Evolutionary conservation across 2,113 vertebrate species (phyloP), one percentile per base, ranked within the genome.

Genomic region (Campylorhamphus procurvoides): DNA sequence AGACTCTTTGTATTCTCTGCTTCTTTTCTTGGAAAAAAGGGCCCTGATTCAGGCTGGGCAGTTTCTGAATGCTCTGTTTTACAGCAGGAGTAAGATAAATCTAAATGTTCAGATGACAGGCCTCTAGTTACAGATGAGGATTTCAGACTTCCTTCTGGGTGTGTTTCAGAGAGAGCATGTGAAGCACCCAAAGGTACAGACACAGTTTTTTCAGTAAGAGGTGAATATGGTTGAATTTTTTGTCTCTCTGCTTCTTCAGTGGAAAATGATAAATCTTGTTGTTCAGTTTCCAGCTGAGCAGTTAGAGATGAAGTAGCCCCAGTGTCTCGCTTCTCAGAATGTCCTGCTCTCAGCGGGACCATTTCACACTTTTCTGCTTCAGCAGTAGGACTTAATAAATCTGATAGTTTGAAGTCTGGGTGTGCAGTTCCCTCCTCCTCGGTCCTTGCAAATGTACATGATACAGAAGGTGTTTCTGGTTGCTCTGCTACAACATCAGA

Each of bases 41-140:
- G 79, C 67, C 56, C 60, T 89, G 94, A 37, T 33, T 90, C 89
- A 67, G 62, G 93, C 18, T 94, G 93, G 50, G 96, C 76, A 75
- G 49, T 69, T 93, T 97, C 95, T 69, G 83, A 60, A 8, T 89
- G 87, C 44, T 96, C 80, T 89, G 17, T 67, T 93, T 95, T 68
- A 69, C 25, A 18, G 8, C 0, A 6, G 5, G 72, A 82, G 27
- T 82, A 73, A 87, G 92, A 56, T 46, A 69, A 47, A 40, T 64
- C 63, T 73, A 86, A 40, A 35, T 66, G 56, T 71, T 74, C 75
- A 28, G 78, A 56, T 5, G 9, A 40, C 28, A 72, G 58, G n/a
- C 40, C 49, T 94, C 12, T 58, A 55, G 31, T 67, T 87, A 84
- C 63, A 77, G 5, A 10, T 39, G 87, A 91, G 90, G 76, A 35